phyloP scores from a whole-genome alignment of 2,797 vertebrate species.

The Epinephelus malabaricus region DNA sequence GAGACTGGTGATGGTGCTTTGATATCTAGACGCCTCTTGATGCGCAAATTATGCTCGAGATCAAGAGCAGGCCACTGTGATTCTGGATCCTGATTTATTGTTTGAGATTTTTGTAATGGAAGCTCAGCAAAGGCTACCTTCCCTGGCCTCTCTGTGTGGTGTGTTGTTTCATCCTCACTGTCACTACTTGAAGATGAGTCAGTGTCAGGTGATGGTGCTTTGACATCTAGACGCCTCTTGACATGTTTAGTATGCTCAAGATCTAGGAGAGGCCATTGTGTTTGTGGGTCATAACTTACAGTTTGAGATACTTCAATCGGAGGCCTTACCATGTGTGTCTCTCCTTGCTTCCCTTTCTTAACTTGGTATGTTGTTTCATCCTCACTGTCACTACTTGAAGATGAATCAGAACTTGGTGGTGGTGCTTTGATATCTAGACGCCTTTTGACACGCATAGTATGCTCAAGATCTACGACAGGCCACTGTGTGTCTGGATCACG shows the following conservation, averaged over 20 bases:
- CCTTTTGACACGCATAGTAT: rapidly evolving
- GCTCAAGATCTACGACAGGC: constrained; percentile 28
- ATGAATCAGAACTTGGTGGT: background rate
- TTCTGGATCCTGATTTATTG: background rate
- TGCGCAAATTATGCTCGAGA: background rate
- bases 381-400: constrained; percentile 33
- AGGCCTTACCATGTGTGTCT: background rate
- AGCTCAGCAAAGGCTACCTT: too few relatives aligned
- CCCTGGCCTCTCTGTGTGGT: too few relatives aligned
- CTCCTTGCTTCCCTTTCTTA: background rate
- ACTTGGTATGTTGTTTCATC: background rate
- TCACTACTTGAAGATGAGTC: too few relatives aligned
- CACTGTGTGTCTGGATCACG: background rate
- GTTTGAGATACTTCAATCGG: background rate
- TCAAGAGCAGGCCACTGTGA: constrained; percentile 19
- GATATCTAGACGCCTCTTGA: constrained; percentile 54
- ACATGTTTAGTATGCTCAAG: background rate
- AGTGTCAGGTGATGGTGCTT: too few relatives aligned
- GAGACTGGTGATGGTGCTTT: constrained; percentile 19
- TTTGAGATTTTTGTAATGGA: background rate
- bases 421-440: constrained; percentile 25
- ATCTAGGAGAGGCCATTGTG: constrained; percentile 9
- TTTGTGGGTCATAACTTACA: background rate
- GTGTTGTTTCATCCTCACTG: too few relatives aligned
- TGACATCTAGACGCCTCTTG: too few relatives aligned